phyloP scores from a whole-genome alignment of 2,888 invertebrate species.

The Epinotia bilunana region DNA sequence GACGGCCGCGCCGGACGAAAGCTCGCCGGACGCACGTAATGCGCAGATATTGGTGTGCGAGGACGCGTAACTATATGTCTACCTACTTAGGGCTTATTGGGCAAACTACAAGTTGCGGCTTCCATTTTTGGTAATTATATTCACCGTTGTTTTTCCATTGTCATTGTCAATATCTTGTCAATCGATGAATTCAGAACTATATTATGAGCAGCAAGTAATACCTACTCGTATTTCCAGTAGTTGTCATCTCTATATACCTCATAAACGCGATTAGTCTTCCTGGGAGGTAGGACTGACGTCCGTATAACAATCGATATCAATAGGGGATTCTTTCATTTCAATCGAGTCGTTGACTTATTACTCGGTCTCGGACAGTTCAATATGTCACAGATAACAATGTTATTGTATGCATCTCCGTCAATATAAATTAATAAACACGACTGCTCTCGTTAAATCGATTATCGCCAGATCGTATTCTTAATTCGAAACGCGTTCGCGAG shows the following conservation, averaged over 20 bases:
- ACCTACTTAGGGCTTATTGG: slow-evolving; percentile 40
- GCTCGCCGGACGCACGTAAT: slow-evolving; percentile 79
- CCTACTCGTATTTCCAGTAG: slow-evolving; percentile 1
- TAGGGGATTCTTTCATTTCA: slow-evolving; percentile 66
- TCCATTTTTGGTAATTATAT: slow-evolving; percentile 28
- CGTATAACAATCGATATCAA: slow-evolving; percentile 56
- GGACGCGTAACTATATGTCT: slow-evolving; percentile 64
- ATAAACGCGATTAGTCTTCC: neutral
- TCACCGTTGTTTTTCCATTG: slow-evolving; percentile 35
- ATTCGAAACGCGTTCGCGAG: slow-evolving; percentile 46
- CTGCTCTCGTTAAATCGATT: slow-evolving; percentile 49
- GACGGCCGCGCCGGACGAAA: slow-evolving; percentile 68
- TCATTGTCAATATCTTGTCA: neutral
- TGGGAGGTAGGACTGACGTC: slow-evolving; percentile 52
- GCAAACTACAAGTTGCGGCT: slow-evolving; percentile 21
- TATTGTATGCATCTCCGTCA: slow-evolving; percentile 57
- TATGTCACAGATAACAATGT: slow-evolving; percentile 73
- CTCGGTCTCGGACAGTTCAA: slow-evolving; percentile 66
- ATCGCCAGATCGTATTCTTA: slow-evolving; percentile 33
- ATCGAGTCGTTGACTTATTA: slow-evolving; percentile 75
- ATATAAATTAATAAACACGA: slow-evolving; percentile 57
- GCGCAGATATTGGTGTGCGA: slow-evolving; percentile 71
- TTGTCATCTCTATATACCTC: neutral
- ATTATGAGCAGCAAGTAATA: neutral
- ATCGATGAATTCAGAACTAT: neutral